Evolutionary conservation across 2,888 invertebrate species (phyloP).

Genomic region (Mechanitis mazaeus): DNA sequence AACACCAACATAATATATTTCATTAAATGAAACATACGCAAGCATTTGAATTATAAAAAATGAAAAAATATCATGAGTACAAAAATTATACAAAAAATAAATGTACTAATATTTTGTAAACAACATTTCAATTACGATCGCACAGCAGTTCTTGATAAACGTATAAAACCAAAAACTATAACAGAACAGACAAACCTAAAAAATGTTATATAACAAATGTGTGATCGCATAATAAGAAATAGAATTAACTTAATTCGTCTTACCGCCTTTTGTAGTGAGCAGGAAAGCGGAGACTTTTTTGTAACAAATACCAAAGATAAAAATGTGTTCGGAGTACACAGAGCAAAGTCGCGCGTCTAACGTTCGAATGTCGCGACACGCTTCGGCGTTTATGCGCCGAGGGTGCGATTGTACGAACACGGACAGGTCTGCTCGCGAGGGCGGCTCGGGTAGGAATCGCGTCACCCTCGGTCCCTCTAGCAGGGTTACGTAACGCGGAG

Average conservation of each 20-base stretch:
- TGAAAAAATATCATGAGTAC: not conserved
- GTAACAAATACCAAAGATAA: constrained; percentile 16
- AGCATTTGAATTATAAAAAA: not conserved
- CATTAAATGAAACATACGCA: not conserved
- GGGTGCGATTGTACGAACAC: constrained; percentile 31
- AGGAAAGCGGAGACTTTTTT: constrained; percentile 37
- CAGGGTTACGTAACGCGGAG: constrained; percentile 60
- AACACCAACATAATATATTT: not conserved
- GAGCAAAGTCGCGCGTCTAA: constrained; percentile 21
- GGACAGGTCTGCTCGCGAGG: constrained; percentile 48
- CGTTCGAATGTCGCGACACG: constrained; percentile 31
- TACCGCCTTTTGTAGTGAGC: constrained; percentile 51
- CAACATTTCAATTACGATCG: constrained; percentile 23
- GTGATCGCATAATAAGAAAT: constrained; percentile 38
- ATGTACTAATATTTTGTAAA: not conserved
- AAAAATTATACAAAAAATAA: constrained; percentile 1
- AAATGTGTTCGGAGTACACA: constrained; percentile 16
- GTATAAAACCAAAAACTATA: constrained; percentile 29
- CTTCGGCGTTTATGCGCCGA: constrained; percentile 27
- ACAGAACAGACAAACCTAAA: constrained; percentile 33
- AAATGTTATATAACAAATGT: constrained; percentile 50
- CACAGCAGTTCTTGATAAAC: constrained; percentile 29
- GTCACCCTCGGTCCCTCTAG: constrained; percentile 37
- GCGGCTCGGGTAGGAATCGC: constrained; percentile 53
- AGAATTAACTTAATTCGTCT: constrained; percentile 48